Percentiles rank a stretch among this genome's conserved stretches.
These are phyloP conservation scores for Sparus aurata DNA, from an alignment of 2,797 vertebrate genomes.

Conservation along the genomic window DNA sequence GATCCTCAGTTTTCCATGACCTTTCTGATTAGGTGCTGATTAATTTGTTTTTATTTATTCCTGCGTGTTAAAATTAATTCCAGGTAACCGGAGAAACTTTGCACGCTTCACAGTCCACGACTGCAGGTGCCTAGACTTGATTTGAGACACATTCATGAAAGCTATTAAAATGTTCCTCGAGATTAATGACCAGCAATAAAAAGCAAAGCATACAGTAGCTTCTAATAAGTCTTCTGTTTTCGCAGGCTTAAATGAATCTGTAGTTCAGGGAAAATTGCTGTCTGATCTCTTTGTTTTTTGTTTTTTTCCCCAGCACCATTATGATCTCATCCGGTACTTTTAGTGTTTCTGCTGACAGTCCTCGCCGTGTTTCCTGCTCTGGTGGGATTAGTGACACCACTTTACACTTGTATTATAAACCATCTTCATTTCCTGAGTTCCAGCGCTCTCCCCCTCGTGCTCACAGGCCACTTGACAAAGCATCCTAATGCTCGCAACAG, in stretches of 20 bases:
- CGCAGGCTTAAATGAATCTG: constrained; percentile 24
- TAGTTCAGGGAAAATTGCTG: constrained; percentile 7
- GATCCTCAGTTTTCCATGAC: constrained; percentile 32
- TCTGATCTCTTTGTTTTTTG: neutral
- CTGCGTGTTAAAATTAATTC: constrained; percentile 36
- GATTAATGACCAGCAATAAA: constrained; percentile 26
- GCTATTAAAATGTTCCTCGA: constrained; percentile 23
- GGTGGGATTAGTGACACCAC: constrained; percentile 46
- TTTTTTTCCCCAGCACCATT: constrained; percentile 7
- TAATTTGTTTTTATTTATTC: constrained; percentile 35
- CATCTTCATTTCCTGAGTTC: constrained; percentile 51
- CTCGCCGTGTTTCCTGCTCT: constrained; percentile 52
- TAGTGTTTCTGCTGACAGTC: constrained; percentile 34
- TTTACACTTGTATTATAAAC: constrained; percentile 56
- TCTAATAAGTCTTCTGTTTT: constrained; percentile 24
- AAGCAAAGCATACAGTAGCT: neutral
- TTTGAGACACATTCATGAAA: constrained; percentile 28
- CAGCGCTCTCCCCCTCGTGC: constrained; percentile 33
- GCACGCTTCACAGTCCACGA: constrained; percentile 5
- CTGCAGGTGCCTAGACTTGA: constrained; percentile 6
- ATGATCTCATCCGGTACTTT: constrained; percentile 30
- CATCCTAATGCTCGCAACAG: constrained; percentile 65
- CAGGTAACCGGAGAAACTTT: constrained; percentile 7
- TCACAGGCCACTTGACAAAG: constrained; percentile 62
- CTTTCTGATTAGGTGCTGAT: constrained; percentile 38